Conservation (phyloP, 2,113 vertebrate genomes). For the Elephantulus edwardii region DNA sequence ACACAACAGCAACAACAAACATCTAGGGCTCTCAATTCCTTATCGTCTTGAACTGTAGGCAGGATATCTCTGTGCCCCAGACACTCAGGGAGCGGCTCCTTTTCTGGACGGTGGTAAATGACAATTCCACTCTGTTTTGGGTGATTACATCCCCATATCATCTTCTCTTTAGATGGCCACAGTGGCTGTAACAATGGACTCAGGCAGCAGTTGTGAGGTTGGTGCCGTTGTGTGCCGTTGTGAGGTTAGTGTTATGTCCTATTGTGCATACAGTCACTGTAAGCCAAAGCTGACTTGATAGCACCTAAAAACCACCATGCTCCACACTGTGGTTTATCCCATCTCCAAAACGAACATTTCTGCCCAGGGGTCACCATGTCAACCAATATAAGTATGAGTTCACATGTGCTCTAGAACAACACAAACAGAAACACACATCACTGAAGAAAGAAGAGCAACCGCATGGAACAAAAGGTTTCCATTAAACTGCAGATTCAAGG, state of each 20-base stretch:
- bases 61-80: neutral
- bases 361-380: neutral
- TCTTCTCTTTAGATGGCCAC: too few species aligned
- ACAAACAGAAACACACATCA: neutral
- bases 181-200: too few species aligned
- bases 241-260: neutral
- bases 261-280: too few species aligned
- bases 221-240: too few species aligned
- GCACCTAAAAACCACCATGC: too few species aligned
- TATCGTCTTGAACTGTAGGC: neutral
- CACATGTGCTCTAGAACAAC: neutral
- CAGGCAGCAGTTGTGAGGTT: too few species aligned
- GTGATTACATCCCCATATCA: too few species aligned
- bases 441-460: neutral
- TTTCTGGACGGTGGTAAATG: neutral
- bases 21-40: neutral
- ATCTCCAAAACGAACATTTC: neutral
- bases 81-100: neutral
- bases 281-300: too few species aligned
- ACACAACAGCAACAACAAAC: too few species aligned
- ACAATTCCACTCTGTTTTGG: neutral
- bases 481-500: neutral
- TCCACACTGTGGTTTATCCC: neutral
- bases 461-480: neutral
- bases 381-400: neutral